phyloP scores from a whole-genome alignment of 2,113 vertebrate genomes.

The Urocynchramus pylzowi region DNA sequence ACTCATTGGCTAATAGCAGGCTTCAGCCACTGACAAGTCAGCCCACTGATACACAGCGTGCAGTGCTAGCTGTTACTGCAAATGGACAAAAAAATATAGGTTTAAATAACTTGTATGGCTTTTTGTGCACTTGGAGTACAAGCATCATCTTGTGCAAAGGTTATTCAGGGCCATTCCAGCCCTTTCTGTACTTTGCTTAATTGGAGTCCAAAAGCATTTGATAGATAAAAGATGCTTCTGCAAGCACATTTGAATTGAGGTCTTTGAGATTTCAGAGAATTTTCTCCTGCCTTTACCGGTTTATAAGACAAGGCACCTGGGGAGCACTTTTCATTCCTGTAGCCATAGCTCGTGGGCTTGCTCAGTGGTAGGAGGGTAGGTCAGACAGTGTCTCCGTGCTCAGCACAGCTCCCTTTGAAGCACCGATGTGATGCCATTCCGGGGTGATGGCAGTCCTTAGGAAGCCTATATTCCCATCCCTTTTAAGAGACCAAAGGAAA shows the following conservation, averaged over 20 bases:
- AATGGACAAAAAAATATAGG: constrained; percentile 44
- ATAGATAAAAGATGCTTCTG: not conserved
- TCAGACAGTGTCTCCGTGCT: not conserved
- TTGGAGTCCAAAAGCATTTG: constrained; percentile 1
- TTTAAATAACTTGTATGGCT: constrained; percentile 18
- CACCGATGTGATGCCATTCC: accelerated
- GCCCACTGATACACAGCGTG: not conserved
- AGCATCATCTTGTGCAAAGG: not conserved
- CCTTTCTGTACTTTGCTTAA: constrained; percentile 5
- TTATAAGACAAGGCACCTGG: not conserved
- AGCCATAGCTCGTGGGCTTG: not conserved
- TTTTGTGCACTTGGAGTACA: not conserved
- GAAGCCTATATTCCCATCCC: not conserved
- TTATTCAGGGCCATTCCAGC: not conserved
- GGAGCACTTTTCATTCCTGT: not conserved
- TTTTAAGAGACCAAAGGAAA: not conserved
- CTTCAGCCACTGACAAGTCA: constrained; percentile 22
- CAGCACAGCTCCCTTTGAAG: not conserved
- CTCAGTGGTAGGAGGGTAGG: not conserved
- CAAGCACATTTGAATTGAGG: not conserved
- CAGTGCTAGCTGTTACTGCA: not conserved
- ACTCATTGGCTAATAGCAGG: constrained; percentile 27
- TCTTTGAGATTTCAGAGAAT: not conserved
- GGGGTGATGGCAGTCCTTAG: not conserved
- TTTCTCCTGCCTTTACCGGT: not conserved